Evolutionary conservation across 2,888 invertebrate species (phyloP), one percentile per base, ranked within the genome.

Genomic region (Furcula furcula): DNA sequence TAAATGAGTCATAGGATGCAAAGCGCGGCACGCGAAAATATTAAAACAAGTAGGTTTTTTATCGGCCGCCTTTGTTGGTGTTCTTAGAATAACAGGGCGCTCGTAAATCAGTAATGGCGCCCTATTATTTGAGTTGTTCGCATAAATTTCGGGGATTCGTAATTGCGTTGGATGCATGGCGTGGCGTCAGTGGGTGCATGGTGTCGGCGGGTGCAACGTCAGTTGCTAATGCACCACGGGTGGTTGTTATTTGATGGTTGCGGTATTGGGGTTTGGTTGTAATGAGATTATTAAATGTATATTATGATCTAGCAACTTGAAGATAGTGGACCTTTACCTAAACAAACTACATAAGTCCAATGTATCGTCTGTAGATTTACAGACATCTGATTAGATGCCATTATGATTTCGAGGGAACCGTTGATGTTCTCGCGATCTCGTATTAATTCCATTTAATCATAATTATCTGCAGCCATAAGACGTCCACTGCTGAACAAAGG

Each of bases 41-140:
- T 63, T 65, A 64, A 67, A 69, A 72, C 70, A 78, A 74, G 68
- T 75, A 60, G 54, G 45, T 65, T 77, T 76, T 72, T 76, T 78
- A 74, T 72, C 78, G 79, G 75, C 57, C 73, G 55, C 52, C 56
- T 58, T 56, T 56, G 58, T 42, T 34, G 43, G 56, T 51, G 59
- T 76, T 83, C 83, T 83, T 59, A 84, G 86, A 86, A 85, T 61
- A 67, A 64, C 64, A 48, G 65, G 62, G 59, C 57, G 63, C 59
- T 70, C 77, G 78, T 85, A 83, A 85, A 86, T 85, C 84, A 80
- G 76, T 55, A 63, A 56, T 73, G 82, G 83, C 82, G 87, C 86
- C 87, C 85, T 86, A 77, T 86, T 82, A 87, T 86, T 86, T 86
- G 70, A 48, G 58, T 58, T 62, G 69, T 74, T 76, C 73, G 78